A percentile compares a stretch with the other conserved stretches of the same genome.
Evolutionary conservation across 2,797 vertebrate genomes (phyloP).

Genomic region (Coregonus sp.): DNA sequence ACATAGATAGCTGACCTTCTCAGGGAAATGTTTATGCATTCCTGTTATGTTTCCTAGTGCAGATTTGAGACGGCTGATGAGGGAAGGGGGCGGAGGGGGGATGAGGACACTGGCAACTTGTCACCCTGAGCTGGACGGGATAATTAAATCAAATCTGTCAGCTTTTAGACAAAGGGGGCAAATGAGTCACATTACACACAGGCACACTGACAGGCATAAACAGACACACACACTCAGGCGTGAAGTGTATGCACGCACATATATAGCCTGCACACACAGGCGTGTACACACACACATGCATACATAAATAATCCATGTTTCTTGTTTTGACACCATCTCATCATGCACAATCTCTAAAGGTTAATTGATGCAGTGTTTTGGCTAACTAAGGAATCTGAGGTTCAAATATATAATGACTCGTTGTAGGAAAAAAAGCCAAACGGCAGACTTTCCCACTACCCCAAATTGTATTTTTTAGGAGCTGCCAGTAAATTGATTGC

Average conservation of each 20-base stretch:
- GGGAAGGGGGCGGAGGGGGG: constrained; percentile 12
- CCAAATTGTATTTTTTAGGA: neutral
- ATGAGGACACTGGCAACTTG: constrained; percentile 31
- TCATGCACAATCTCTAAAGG: constrained; percentile 40
- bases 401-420: neutral
- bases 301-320: constrained; percentile 27
- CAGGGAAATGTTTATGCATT: constrained; percentile 48
- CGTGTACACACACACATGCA: constrained; percentile 15
- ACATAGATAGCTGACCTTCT: constrained; percentile 47
- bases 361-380: constrained; percentile 53
- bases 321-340: constrained; percentile 43
- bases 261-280: constrained; percentile 6
- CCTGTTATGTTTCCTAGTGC: constrained; percentile 24
- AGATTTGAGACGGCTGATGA: constrained; percentile 33
- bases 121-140: constrained; percentile 19
- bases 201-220: constrained; percentile 1
- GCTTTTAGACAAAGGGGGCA: constrained; percentile 38
- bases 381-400: constrained; percentile 30
- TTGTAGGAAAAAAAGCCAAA: neutral
- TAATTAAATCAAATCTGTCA: constrained; percentile 58
- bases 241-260: constrained; percentile 8
- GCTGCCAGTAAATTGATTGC: neutral
- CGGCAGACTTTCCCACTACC: neutral
- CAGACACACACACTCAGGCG: neutral
- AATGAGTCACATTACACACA: constrained; percentile 42